Evolutionary conservation across 2,113 vertebrate species (phyloP).

Genomic region (Gorsachius goisagi): DNA sequence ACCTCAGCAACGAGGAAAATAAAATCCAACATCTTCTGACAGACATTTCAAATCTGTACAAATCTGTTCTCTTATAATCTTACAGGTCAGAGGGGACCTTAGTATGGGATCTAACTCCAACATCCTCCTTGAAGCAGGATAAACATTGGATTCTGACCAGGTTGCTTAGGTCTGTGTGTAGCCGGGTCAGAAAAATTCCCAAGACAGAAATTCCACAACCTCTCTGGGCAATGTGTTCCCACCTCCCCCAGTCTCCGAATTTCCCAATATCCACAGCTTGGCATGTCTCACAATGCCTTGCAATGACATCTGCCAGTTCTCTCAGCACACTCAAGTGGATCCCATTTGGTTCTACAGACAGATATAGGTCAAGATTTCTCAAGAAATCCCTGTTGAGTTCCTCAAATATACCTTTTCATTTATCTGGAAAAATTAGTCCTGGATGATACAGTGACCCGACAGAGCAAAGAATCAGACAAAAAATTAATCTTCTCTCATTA

Average conservation of each 20-base stretch:
- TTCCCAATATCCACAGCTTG: background rate
- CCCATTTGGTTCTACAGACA: background rate
- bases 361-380: background rate
- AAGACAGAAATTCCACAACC: background rate
- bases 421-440: background rate
- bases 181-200: background rate
- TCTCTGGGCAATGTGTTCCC: rapidly evolving
- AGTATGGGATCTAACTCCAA: background rate
- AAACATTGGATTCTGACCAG: background rate
- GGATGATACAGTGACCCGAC: background rate
- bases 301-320: background rate
- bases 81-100: background rate
- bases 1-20: background rate
- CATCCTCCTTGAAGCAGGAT: background rate
- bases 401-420: background rate
- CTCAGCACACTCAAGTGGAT: background rate
- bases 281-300: background rate
- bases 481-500: background rate
- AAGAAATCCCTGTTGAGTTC: background rate
- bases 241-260: background rate
- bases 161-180: background rate
- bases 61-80: background rate
- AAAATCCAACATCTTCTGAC: background rate
- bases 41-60: background rate
- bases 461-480: background rate